phyloP scores from a whole-genome alignment of 2,888 invertebrate genomes.

The Pimpla rufipes region DNA sequence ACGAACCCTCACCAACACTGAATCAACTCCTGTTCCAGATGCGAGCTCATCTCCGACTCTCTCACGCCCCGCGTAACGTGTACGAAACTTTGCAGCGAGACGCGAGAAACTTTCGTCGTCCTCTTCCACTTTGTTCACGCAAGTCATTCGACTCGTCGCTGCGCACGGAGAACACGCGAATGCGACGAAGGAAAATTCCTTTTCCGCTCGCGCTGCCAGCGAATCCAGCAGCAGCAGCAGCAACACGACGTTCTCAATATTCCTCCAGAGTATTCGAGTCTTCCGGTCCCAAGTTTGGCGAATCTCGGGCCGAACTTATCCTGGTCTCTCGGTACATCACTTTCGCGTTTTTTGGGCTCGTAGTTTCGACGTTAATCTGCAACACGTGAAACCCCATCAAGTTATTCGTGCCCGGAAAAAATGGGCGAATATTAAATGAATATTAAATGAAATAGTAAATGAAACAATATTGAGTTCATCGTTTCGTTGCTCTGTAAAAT shows the following conservation, averaged over 20 bases:
- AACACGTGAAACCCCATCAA: too few relatives aligned
- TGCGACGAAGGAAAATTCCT: slow-evolving; percentile 15
- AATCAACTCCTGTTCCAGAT: slow-evolving; percentile 41
- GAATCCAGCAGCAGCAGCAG: neutral
- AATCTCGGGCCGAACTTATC: too few relatives aligned
- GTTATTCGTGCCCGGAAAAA: too few relatives aligned
- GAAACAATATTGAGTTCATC: too few relatives aligned
- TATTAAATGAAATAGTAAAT: too few relatives aligned
- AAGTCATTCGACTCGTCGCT: slow-evolving; percentile 22
- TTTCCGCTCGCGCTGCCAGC: neutral
- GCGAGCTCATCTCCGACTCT: slow-evolving; percentile 46
- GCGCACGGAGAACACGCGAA: slow-evolving; percentile 17
- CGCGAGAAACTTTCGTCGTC: slow-evolving; percentile 25
- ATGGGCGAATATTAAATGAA: too few relatives aligned
- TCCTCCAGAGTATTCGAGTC: too few relatives aligned
- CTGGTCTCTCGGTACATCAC: too few relatives aligned
- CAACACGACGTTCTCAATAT: neutral
- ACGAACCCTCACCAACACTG: slow-evolving; percentile 1
- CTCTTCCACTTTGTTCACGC: slow-evolving; percentile 26
- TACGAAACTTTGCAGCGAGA: slow-evolving; percentile 39
- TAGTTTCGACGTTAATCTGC: too few relatives aligned
- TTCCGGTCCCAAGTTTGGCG: too few relatives aligned
- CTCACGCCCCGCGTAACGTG: slow-evolving; percentile 12
- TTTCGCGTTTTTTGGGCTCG: too few relatives aligned
- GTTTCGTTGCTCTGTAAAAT: too few relatives aligned